These are phyloP conservation scores for Leptinotarsa tumamoca DNA, from an alignment of 2,888 invertebrate species.

Conservation along the genomic window DNA sequence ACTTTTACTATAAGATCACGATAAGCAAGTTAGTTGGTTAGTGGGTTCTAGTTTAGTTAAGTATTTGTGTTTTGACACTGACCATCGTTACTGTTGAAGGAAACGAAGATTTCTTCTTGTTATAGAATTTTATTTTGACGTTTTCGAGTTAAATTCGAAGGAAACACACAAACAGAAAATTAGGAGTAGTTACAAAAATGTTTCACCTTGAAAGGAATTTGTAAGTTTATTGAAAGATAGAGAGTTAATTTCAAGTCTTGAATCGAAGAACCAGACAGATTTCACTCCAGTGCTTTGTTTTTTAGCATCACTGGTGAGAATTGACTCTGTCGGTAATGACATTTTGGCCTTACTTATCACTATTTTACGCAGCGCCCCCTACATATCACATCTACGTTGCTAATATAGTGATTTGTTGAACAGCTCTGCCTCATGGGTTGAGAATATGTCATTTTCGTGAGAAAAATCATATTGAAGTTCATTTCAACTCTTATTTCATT, in stretches of 20 bases:
- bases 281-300: no score
- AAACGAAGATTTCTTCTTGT: background rate
- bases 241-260: no score
- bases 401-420: background rate
- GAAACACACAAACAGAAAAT: background rate
- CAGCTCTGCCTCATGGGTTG: no score
- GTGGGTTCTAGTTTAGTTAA: background rate
- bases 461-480: no score
- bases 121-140: background rate
- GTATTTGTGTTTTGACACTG: background rate
- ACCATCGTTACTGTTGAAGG: background rate
- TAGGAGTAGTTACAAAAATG: no score
- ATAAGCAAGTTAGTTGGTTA: slow-evolving; percentile 71
- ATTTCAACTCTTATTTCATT: no score
- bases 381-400: background rate
- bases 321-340: background rate
- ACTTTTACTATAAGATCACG: slow-evolving; percentile 42
- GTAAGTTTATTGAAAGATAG: no score
- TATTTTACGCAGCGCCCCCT: background rate
- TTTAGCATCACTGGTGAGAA: background rate
- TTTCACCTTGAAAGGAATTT: no score
- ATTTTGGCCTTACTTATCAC: background rate
- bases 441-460: no score
- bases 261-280: no score
- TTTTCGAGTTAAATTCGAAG: background rate